phyloP scores from a whole-genome alignment of 2,797 vertebrate species.

The Gila robusta region DNA sequence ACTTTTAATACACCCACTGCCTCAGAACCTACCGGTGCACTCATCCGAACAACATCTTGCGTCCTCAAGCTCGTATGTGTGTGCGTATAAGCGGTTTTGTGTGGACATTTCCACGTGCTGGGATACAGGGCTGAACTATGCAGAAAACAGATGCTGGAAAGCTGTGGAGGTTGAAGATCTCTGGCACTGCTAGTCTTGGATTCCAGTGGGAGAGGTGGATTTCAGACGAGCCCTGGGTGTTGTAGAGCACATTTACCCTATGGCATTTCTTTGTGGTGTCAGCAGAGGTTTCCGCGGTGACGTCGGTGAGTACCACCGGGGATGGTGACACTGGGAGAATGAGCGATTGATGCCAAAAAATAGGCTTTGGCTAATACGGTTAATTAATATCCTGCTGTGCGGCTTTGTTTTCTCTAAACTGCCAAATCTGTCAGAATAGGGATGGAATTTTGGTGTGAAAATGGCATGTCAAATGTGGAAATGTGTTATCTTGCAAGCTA shows the following conservation, averaged over 20 bases:
- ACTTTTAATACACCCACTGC: slow-evolving; percentile 13
- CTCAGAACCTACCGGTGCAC: not conserved
- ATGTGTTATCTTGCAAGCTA: slow-evolving; percentile 6
- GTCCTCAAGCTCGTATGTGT: not conserved
- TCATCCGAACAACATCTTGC: slow-evolving; percentile 6
- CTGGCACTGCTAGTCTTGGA: slow-evolving; percentile 7
- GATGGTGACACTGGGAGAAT: slow-evolving; percentile 5
- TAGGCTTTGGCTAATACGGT: slow-evolving; percentile 33
- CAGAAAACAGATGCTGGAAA: slow-evolving; percentile 10
- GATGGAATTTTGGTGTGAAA: slow-evolving; percentile 26
- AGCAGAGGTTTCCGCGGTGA: slow-evolving; percentile 61
- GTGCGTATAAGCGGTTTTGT: not conserved
- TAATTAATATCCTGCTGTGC: slow-evolving; percentile 30
- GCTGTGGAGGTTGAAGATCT: slow-evolving; percentile 7
- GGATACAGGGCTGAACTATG: not conserved
- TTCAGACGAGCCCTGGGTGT: slow-evolving; percentile 1
- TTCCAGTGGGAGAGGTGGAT: not conserved
- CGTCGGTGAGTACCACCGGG: slow-evolving; percentile 57
- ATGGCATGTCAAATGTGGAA: slow-evolving; percentile 20
- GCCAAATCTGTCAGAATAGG: slow-evolving; percentile 30
- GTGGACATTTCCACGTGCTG: not conserved
- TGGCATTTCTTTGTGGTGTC: slow-evolving; percentile 67
- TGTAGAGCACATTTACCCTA: slow-evolving; percentile 34
- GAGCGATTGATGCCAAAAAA: slow-evolving; percentile 41
- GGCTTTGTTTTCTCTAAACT: slow-evolving; percentile 44